Base-by-base conservation (phyloP, 2,888 invertebrate species). In the Rhyacophila evoluta region DNA sequence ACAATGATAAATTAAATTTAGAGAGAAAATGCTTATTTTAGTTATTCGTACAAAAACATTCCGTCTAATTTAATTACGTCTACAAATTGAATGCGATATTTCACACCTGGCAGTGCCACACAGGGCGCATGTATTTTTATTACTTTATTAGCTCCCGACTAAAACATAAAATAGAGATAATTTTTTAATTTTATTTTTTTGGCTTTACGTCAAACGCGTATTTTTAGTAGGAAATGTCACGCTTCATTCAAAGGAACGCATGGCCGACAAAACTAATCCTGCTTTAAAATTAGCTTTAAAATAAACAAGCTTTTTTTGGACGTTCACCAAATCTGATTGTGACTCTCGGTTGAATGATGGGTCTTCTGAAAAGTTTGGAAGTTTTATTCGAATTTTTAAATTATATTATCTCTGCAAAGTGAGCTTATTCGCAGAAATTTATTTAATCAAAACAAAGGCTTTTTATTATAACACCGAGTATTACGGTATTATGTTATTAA, bases 251-350 rank as follows among this genome's bases (percentile, higher is more conserved):
- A 72, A 72, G 55, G 55, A 55, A 76, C 15, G n/a, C 70, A 36
- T 25, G n/a, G 72, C 12, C 29, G 77, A 77, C 28, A 67, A 37
- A 71, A 77, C 72, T 37, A 72, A 77, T 55, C 71, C 77, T 55
- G 55, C 19, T 55, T 55, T 19, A 55, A 55, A 55, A 55, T 55
- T 55, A 55, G 55, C 55, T 55, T 55, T 55, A 55, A 55, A 55
- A 55, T 55, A 55, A 55, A 55, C 55, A 55, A 25, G 55, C 15
- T 55, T 55, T 55, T 55, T 55, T 55, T 55, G 55, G 55, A 55
- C 55, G 3, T 55, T 25, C 19, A 55, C 55, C 55, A 55, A 55
- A 55, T 55, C 55, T 19, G 55, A 55, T 55, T 55, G 55, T 19
- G 55, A 25, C 55, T 55, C 25, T 12, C 8, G 55, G 15, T 55